Conservation (phyloP, 2,797 vertebrate genomes). For the Glyptemys insculpta region DNA sequence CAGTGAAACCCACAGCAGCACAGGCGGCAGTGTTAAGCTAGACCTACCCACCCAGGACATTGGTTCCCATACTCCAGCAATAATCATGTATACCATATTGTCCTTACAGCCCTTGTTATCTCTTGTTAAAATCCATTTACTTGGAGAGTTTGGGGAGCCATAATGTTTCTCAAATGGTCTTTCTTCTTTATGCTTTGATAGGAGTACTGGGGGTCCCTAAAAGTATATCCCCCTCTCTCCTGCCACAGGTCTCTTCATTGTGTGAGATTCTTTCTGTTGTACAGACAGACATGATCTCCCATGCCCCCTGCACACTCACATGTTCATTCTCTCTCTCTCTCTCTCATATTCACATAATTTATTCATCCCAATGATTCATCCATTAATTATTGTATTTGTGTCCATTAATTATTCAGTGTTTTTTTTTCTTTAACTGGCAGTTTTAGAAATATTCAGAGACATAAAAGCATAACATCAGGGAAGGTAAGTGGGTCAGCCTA, state of each 20-base stretch:
- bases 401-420: slow-evolving; percentile 3
- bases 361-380: slow-evolving; percentile 18
- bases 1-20: no score
- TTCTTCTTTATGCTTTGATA: background rate
- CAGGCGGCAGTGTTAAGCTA: no score
- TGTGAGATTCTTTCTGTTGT: background rate
- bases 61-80: background rate
- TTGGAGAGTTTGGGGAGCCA: background rate
- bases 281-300: background rate
- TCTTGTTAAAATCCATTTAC: slow-evolving; percentile 22
- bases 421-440: background rate
- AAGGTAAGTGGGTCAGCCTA: background rate
- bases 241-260: background rate
- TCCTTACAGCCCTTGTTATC: slow-evolving; percentile 25
- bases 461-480: background rate
- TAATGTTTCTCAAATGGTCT: slow-evolving; percentile 17
- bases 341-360: background rate
- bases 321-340: background rate
- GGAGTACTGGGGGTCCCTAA: background rate
- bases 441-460: background rate
- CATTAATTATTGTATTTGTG: slow-evolving; percentile 12
- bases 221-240: background rate
- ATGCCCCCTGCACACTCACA: background rate
- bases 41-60: background rate
- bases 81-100: background rate